Conservation (phyloP, 64 coral and sea anemone genomes). For the Dendrophyllia cribrosa region DNA sequence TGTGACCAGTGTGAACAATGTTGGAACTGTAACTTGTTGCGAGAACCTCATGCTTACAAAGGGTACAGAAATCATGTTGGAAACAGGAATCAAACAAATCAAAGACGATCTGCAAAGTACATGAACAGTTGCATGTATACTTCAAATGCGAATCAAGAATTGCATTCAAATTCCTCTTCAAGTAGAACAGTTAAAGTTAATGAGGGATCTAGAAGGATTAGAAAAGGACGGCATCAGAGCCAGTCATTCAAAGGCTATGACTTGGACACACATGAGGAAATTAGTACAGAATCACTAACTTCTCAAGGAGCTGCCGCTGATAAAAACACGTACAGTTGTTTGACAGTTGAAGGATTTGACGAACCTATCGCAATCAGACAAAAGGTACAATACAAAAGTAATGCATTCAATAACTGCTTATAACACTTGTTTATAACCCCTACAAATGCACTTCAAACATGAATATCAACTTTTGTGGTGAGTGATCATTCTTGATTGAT, state of each 20-base stretch:
- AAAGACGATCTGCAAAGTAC: no score
- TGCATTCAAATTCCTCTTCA: background rate
- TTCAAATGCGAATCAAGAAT: background rate
- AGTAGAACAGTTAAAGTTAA: no score
- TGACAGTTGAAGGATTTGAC: background rate
- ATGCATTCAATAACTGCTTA: background rate
- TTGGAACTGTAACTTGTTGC: background rate
- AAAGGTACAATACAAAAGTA: background rate
- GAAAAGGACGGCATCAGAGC: background rate
- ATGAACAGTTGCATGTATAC: no score
- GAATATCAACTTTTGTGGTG: no score
- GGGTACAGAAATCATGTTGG: background rate
- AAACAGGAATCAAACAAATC: background rate
- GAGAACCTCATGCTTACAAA: background rate
- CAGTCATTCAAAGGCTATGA: background rate
- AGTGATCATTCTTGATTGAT: no score
- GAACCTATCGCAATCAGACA: background rate
- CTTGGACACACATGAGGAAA: background rate
- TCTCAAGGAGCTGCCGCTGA: background rate
- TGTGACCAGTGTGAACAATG: background rate
- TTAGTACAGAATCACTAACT: background rate
- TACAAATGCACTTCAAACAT: no score
- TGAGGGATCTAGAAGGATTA: background rate
- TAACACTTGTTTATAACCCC: no score
- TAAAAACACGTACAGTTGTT: conserved; percentile 4